Conservation (phyloP, 2,888 invertebrate genomes). For the Pogonocherus hispidulus region DNA sequence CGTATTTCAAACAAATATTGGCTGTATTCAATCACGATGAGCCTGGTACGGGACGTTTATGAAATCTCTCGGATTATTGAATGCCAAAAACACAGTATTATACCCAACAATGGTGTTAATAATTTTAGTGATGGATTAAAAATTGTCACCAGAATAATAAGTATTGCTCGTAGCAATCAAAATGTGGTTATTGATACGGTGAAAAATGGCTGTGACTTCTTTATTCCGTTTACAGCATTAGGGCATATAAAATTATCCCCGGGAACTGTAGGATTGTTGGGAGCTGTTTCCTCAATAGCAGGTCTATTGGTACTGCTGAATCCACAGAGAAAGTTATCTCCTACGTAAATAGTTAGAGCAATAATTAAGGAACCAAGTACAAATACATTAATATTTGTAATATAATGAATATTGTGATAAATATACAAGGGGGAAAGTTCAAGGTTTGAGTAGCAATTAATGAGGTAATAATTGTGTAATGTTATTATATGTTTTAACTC, state of each 20-base stretch:
- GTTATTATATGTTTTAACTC: too few relatives aligned
- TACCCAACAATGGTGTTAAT: constrained; percentile 50
- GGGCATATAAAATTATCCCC: constrained; percentile 85
- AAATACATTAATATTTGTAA: neutral
- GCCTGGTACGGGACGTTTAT: constrained; percentile 86
- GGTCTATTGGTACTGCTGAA: constrained; percentile 83
- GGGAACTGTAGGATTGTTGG: constrained; percentile 82
- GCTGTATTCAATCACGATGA: constrained; percentile 86
- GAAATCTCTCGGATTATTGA: constrained; percentile 81
- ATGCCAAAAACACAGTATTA: constrained; percentile 63
- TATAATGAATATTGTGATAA: neutral
- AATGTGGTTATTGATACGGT: constrained; percentile 85
- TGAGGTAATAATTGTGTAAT: neutral
- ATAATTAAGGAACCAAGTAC: constrained; percentile 4
- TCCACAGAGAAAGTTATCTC: constrained; percentile 83
- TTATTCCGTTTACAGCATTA: constrained; percentile 86
- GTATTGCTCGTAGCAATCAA: constrained; percentile 69
- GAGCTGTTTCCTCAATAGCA: constrained; percentile 85
- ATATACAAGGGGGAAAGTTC: neutral
- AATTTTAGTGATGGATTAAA: constrained; percentile 53
- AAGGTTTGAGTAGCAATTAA: neutral
- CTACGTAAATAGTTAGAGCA: constrained; percentile 63
- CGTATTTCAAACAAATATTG: constrained; percentile 84
- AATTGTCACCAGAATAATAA: constrained; percentile 50
- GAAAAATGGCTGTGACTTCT: constrained; percentile 89